Conservation (phyloP, 2,888 invertebrate species). For the Euphydryas editha region DNA sequence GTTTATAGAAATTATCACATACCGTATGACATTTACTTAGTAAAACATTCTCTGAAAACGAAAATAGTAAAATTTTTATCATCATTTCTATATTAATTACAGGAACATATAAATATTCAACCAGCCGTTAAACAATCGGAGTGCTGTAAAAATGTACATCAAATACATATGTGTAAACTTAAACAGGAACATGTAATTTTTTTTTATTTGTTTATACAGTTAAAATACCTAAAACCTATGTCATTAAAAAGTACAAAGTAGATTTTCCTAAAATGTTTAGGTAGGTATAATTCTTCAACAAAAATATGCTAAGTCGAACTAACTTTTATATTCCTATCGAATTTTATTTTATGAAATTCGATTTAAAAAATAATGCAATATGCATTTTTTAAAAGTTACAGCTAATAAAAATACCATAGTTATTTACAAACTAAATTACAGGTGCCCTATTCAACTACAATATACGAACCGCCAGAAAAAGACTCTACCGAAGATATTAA, state of each 20-base stretch:
- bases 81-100: constrained; percentile 37
- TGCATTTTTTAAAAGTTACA: too few species aligned
- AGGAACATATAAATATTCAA: constrained; percentile 63
- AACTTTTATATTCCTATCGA: too few species aligned
- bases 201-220: constrained; percentile 37
- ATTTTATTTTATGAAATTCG: too few species aligned
- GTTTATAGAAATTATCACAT: too few species aligned
- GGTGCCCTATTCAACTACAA: constrained; percentile 44
- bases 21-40: too few species aligned
- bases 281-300: too few species aligned
- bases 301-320: neutral
- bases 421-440: neutral
- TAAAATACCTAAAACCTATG: too few species aligned
- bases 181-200: constrained; percentile 55
- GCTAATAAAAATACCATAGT: too few species aligned
- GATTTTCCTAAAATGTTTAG: too few species aligned
- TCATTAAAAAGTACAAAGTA: too few species aligned
- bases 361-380: too few species aligned
- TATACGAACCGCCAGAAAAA: constrained; percentile 66
- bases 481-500: constrained; percentile 63
- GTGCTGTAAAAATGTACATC: constrained; percentile 52
- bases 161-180: constrained; percentile 61
- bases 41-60: too few species aligned
- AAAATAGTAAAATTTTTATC: constrained; percentile 7
- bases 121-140: constrained; percentile 52